Base-by-base conservation (phyloP, 2,113 vertebrate genomes). In the Corythoichthys haematopterus region DNA sequence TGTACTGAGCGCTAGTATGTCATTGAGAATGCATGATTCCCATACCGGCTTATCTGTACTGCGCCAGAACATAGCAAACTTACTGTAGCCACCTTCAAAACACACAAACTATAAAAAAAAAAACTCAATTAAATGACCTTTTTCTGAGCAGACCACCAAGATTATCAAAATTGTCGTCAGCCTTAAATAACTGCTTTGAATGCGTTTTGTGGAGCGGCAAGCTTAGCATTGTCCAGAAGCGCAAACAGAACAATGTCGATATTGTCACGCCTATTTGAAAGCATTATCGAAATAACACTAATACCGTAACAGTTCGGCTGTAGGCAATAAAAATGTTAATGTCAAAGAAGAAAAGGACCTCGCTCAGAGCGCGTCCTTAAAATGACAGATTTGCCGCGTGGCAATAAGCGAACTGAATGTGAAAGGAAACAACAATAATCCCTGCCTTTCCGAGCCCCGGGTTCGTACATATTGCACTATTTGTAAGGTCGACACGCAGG, bases 121-220 rank as follows among this genome's bases (percentile, higher is more conserved):
- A 37, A 36, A 6, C 36, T 37, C 13, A 35, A 37, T 58, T 37
- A 2, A 37, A 38, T 76, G 84, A 74, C 69, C 16, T 64, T 46
- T 70, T 71, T 79, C 81, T 83, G 75, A 80, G 80, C 62, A 67
- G 76, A 28, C 50, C 66, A 80, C 79, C 43, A 40, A 64, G 59
- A 71, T 77, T 69, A 71, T 64, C n/a, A 65, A 65, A 69, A 73
- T 59, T 68, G 50, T 37, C 47, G 62, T 70, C 57, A 66, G 51
- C 56, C 69, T 63, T 66, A 63, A 69, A 78, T 60, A 68, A 45
- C 13, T 20, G 64, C 56, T 36, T 10, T n/a, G 37, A 16, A 20
- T n/a, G 37, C 15, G 36, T 8, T 7, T 46, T 46, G 40, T 52
- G 45, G 13, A 58, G 56, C 35, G 57, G 59, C 35, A 3, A 20